These are phyloP conservation scores for Anolis apletophallus DNA, from an alignment of 2,797 vertebrate genomes.

Conservation along the genomic window DNA sequence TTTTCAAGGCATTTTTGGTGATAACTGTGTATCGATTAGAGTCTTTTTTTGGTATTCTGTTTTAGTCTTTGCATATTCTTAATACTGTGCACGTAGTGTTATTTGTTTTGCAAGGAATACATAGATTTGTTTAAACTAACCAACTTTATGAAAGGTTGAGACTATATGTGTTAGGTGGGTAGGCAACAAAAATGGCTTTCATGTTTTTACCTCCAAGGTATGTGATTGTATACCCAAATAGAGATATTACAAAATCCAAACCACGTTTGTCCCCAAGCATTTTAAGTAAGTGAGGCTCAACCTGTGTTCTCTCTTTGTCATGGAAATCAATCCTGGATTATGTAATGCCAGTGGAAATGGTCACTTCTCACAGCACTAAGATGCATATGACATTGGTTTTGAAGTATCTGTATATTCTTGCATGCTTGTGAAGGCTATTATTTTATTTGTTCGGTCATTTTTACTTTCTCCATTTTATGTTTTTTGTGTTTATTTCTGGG, in stretches of 20 bases:
- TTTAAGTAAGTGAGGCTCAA: too few relatives aligned
- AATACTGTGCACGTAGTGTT: background rate
- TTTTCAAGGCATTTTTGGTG: background rate
- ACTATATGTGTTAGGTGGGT: too few relatives aligned
- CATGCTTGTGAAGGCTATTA: background rate
- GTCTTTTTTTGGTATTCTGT: background rate
- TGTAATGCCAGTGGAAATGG: background rate
- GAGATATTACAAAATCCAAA: too few relatives aligned
- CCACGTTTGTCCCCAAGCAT: too few relatives aligned
- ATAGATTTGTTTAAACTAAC: background rate
- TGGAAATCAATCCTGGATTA: background rate
- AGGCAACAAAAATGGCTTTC: too few relatives aligned
- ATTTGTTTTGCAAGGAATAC: background rate
- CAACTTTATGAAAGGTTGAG: too few relatives aligned
- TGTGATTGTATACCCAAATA: too few relatives aligned
- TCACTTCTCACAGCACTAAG: background rate
- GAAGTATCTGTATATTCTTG: background rate
- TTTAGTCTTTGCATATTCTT: background rate
- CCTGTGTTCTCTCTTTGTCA: background rate
- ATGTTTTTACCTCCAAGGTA: too few relatives aligned
- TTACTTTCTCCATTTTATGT: background rate
- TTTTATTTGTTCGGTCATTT: background rate
- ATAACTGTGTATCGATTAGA: background rate
- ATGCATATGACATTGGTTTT: background rate
- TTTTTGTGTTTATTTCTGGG: conserved; percentile 1